Evolutionary conservation across 2,113 vertebrate species (phyloP), one percentile per base, ranked within the genome.

Genomic region (Platichthys stellatus): DNA sequence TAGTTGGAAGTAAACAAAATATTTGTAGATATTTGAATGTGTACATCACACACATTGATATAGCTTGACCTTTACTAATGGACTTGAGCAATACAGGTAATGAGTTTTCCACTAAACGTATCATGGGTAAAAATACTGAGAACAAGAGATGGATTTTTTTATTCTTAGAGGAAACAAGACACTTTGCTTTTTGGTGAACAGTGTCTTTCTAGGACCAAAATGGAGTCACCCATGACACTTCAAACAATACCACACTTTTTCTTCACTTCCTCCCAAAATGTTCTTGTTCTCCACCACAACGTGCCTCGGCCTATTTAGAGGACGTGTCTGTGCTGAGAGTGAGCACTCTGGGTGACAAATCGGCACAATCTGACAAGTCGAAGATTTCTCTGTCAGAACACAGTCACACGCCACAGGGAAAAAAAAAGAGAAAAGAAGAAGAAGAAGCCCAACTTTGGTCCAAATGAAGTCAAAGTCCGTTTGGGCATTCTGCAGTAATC

Each of bases 401-500:
- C 63, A 60, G 65, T 58, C 3, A 38, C 3, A 38, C 0, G 2
- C 53, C n/a, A 76, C 23, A 68, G 26, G 24, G 24, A 2, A 70
- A 84, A 72, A 72, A 31, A 31, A 31, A 49, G 17, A 17, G 47
- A 18, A 49, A 49, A 49, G 12, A 18, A 49, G 47, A 18, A 18
- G 47, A 18, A 43, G 40, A 24, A 58, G 5, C 14, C 63, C 62
- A 68, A 76, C 63, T 74, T 21, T 20, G 56, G 59, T 76, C 60
- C 65, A 87, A 78, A 83, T 88, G 5, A 74, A 80, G 58, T 80
- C 61, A 45, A 47, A 70, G 68, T 63, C 63, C 60, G 47, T 62
- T 76, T 82, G 53, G 72, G 57, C 53, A 38, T 68, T 76, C 54
- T 0, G 59, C 40, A 14, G 31, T 82, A 89, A 89, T 87, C 86